A percentile compares a stretch with the other conserved stretches of the same genome.
These are phyloP conservation scores for Pygoscelis adeliae DNA, from an alignment of 2,113 vertebrate species.

Conservation along the genomic window DNA sequence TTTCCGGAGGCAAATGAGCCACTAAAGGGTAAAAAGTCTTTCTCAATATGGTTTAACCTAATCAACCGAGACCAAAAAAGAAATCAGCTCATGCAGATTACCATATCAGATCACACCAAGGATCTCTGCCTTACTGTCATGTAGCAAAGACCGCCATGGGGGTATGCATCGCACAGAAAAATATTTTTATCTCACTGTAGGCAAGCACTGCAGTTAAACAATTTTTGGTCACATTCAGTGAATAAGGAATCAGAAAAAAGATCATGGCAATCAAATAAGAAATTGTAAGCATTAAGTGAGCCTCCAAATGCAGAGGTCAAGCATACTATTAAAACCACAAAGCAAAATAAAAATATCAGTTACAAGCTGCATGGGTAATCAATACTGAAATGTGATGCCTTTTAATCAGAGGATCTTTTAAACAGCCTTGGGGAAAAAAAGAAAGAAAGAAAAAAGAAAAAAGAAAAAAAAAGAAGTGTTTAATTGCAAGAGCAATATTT, in stretches of 20 bases:
- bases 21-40: not conserved
- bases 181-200: not conserved
- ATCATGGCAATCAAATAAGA: not conserved
- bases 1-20: not conserved
- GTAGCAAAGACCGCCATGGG: not conserved
- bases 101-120: not conserved
- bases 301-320: not conserved
- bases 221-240: not conserved
- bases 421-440: not conserved
- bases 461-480: not conserved
- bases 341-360: not conserved
- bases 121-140: not conserved
- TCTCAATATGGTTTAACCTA: not conserved
- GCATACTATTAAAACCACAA: not conserved
- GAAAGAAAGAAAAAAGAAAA: accelerated
- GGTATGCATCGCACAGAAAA: not conserved
- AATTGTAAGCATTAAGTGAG: not conserved
- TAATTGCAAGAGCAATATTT: not conserved
- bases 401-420: not conserved
- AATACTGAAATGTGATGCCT: not conserved
- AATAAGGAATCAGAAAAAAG: not conserved
- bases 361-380: not conserved
- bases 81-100: not conserved
- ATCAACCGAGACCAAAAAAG: not conserved
- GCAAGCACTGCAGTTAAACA: not conserved